These are phyloP conservation scores for Hybognathus amarus DNA, from an alignment of 2,797 vertebrate genomes.

Conservation along the genomic window DNA sequence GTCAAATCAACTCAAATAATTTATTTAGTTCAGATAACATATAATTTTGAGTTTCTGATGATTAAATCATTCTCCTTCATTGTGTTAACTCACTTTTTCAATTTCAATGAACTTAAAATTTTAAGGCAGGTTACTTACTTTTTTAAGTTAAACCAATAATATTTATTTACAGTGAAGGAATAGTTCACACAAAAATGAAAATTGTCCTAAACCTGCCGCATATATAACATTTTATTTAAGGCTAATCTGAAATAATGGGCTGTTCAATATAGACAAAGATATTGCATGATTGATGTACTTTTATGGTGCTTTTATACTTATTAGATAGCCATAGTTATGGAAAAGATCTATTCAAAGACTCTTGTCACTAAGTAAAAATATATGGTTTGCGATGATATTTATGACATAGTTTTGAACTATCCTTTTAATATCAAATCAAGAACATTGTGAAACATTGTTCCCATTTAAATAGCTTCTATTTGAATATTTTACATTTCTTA, in stretches of 20 bases:
- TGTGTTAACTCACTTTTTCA: too few relatives aligned
- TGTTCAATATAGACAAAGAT: not conserved
- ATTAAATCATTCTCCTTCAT: too few relatives aligned
- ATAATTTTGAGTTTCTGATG: too few relatives aligned
- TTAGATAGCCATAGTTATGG: not conserved
- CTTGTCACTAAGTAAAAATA: not conserved
- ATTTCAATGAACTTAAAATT: too few relatives aligned
- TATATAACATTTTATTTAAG: not conserved
- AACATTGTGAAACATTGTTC: not conserved
- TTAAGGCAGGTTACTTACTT: too few relatives aligned
- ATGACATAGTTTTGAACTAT: not conserved
- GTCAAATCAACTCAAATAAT: too few relatives aligned
- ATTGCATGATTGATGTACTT: not conserved
- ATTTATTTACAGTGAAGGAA: too few relatives aligned
- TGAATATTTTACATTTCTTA: not conserved
- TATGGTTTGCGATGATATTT: not conserved
- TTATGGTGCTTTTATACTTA: not conserved
- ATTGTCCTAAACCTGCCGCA: not conserved
- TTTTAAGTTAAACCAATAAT: too few relatives aligned
- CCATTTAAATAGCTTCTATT: not conserved
- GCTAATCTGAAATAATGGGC: not conserved
- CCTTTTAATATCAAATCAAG: not conserved
- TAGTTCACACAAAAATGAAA: not conserved
- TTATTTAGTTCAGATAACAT: too few relatives aligned
- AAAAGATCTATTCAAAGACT: not conserved